Evolutionary conservation across 2,113 vertebrate genomes (phyloP), one percentile per base, ranked within the genome.

Genomic region (Nesogale talazaci): DNA sequence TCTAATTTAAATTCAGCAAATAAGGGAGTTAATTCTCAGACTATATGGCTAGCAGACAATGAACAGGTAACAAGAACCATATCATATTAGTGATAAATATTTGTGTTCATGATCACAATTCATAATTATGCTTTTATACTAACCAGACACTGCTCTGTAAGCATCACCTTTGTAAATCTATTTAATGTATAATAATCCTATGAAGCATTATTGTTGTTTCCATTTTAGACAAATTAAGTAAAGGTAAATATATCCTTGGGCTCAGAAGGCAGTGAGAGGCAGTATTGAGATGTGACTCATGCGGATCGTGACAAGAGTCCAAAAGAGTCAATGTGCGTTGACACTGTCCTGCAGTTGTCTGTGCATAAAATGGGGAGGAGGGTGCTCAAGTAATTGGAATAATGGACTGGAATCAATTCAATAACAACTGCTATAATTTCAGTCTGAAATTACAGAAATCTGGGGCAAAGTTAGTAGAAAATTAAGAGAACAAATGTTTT

Each of bases 301-400:
- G 46, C 42, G 20, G 80, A 92, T 84, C 69, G n/a, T 82, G 74
- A 87, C 22, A 34, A 70, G 78, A 3, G 40, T 86, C 75, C 31
- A 89, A 93, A 93, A 95, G n/a, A 96, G 88, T 40, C 52, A 6
- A 2, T 40, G 38, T 65, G 86, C 82, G 29, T 20, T 22, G 69
- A 29, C 27, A 29, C n/a, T 23, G 20, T 15, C 40, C 52, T 36
- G 12, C 27, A 10, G 34, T 8, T 6, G 11, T 7, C 38, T 9
- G n/a, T n/a, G n/a, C n/a, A n/a, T n/a, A n/a, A n/a, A n/a, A n/a
- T n/a, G n/a, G n/a, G n/a, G n/a, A n/a, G n/a, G n/a, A n/a, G n/a
- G n/a, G n/a, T n/a, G n/a, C n/a, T n/a, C n/a, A n/a, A n/a, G n/a
- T n/a, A n/a, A n/a, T n/a, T n/a, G n/a, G n/a, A n/a, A n/a, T n/a